Percentiles rank a stretch among this genome's conserved stretches.
Conservation (phyloP, 1,140 invertebrate genomes). For the Hycleus cichorii region DNA sequence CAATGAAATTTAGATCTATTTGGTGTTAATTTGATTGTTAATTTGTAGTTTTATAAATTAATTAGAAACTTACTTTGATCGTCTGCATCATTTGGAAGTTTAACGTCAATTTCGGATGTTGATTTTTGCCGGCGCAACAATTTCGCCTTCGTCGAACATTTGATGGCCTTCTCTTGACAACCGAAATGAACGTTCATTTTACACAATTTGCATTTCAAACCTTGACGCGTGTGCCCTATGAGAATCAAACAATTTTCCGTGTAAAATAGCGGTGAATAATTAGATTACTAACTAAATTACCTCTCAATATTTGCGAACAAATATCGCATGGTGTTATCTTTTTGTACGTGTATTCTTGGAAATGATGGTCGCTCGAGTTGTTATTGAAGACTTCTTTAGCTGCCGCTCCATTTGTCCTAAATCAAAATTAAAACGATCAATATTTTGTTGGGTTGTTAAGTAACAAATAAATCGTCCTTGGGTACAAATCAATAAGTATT, state of each 20-base stretch:
- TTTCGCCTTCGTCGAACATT: constrained; percentile 74
- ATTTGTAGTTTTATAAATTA: neutral
- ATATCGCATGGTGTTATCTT: constrained; percentile 93
- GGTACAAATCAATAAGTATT: constrained; percentile 1
- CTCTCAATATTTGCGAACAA: constrained; percentile 84
- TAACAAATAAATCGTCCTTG: neutral
- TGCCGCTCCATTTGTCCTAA: constrained; percentile 69
- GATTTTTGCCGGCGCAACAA: constrained; percentile 81
- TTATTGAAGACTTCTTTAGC: constrained; percentile 52
- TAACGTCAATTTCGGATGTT: constrained; percentile 66
- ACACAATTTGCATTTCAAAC: constrained; percentile 79
- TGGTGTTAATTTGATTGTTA: too few species aligned
- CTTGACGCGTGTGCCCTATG: constrained; percentile 84
- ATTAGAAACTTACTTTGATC: constrained; percentile 61
- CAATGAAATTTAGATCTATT: too few species aligned
- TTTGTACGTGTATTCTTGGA: constrained; percentile 91
- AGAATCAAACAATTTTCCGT: constrained; percentile 12
- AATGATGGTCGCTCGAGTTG: constrained; percentile 66
- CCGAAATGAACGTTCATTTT: constrained; percentile 88
- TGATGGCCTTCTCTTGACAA: constrained; percentile 72
- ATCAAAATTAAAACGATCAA: neutral
- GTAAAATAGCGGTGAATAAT: neutral
- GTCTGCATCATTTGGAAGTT: constrained; percentile 49
- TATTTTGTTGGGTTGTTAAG: neutral
- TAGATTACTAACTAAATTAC: constrained; percentile 41